Conservation (phyloP, 2,113 vertebrate species). For the Perccottus glenii region DNA sequence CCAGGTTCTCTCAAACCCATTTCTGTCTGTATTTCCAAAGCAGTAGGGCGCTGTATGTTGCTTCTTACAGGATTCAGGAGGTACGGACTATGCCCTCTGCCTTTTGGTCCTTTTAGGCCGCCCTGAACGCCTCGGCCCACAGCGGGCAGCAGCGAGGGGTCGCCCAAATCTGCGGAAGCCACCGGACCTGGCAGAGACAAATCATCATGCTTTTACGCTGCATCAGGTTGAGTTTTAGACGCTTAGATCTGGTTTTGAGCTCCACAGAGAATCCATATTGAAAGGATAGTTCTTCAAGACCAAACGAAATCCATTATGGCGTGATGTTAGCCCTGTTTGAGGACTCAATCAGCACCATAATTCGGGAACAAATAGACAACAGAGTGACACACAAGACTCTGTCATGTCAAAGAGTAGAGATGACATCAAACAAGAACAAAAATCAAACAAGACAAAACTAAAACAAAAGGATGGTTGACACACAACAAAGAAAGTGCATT, state of each 20-base stretch:
- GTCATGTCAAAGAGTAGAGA: constrained; percentile 15
- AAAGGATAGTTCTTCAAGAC: constrained; percentile 8
- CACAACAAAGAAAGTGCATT: constrained; percentile 13
- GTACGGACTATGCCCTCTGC: constrained; percentile 22
- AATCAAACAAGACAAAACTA: constrained; percentile 13
- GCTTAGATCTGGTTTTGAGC: background rate
- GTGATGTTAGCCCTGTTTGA: constrained; percentile 15
- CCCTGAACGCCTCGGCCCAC: constrained; percentile 50
- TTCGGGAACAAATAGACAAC: constrained; percentile 11
- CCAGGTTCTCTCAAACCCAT: constrained; percentile 5
- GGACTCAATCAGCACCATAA: constrained; percentile 21
- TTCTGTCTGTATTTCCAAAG: constrained; percentile 28
- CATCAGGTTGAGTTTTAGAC: background rate
- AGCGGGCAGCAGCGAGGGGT: constrained; percentile 43
- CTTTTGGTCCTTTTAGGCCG: constrained; percentile 39
- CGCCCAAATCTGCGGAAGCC: constrained; percentile 58
- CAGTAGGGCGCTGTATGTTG: background rate
- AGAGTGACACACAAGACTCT: constrained; percentile 4
- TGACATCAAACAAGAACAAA: constrained; percentile 18
- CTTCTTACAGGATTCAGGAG: constrained; percentile 9
- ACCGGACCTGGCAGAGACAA: constrained; percentile 68
- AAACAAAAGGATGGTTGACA: constrained; percentile 20
- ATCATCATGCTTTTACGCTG: constrained; percentile 53
- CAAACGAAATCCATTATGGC: constrained; percentile 30
- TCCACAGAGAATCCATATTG: constrained; percentile 21